Evolutionary conservation across 2,113 vertebrate species (phyloP), one percentile per base, ranked within the genome.

Genomic region (Otus sunia): DNA sequence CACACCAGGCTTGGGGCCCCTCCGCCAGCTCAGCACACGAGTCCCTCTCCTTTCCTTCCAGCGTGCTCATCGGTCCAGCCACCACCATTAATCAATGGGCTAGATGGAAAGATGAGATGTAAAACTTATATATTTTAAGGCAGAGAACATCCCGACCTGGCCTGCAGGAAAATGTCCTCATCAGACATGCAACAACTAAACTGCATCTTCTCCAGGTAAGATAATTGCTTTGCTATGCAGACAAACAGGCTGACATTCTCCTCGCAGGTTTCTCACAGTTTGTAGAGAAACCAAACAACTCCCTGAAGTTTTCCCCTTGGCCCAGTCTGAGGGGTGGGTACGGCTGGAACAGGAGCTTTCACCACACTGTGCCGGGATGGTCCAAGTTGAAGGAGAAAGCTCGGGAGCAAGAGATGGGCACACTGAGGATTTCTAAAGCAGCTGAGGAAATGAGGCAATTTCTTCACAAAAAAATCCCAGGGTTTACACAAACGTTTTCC

Each of bases 251-350:
- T 58, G 78, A 37, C 1, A 4, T 11, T n/a, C 63, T 67, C 52
- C 73, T 62, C 3, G 1, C 15, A 17, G 20, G 30, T 74, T 89
- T 63, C n/a, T 29, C 13, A 4, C 22, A 1, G 21, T 39, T 39
- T 55, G 17, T 4, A 71, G 45, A 75, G 39, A 75, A 66, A 56
- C 6, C 21, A 6, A 75, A 39, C 23, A 73, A 23, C 45, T 69
- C 49, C 4, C 21, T n/a, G 10, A 60, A 50, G 60, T 19, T 23
- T 75, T 55, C 34, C 62, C 73, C 26, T 39, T 0, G 0, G 20
- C 56, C 13, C 76, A 79, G 10, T 23, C 77, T 37, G 34, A 52
- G 34, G 39, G 49, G n/a, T 2, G 20, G n/a, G 43, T 26, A 71
- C 8, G 2, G 62, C 49, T 58, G 49, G 71, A 69, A 32, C 20